Base-by-base conservation (phyloP, 2,888 invertebrate genomes). In the Temnothorax rugatulus region DNA sequence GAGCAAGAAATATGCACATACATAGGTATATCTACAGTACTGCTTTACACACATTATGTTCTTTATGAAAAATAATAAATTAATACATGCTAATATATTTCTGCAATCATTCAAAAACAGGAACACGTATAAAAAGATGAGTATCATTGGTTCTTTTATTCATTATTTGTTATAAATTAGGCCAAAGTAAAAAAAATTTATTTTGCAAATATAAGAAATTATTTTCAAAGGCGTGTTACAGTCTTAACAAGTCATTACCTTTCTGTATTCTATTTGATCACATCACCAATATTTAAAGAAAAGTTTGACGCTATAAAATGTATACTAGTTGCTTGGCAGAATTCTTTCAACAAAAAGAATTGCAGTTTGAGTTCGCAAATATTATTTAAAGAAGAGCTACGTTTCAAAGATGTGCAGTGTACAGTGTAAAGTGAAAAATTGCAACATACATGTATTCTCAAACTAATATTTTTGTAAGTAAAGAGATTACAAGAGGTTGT, bases 1-100 rank as follows among this genome's bases (percentile, higher is more conserved):
- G 61, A 75, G 61, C 47, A 75, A 34, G 21, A 50, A 47, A 75
- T 59, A 44, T 50, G 50, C 18, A 75, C 9, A 21, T 3, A 8
- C 29, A 74, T 1, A 29, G 29, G 4, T 29, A 15, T 44, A 61
- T 59, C 13, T 61, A 50, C 34, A 59, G 2, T 73, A 73, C 18
- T 57, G 3, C 11, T 41, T 59, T 52, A 71, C 8, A 21, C 52
- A 44, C 11, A 44, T 13, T 44, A 44, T 44, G 44, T 44, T 44
- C 13, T 44, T 44, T 13, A 44, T 44, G 4, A 13, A 44, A 44
- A 44, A 44, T 0, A 44, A 13, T 41, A 44, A 44, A 44, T 44
- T 13, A 4, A 44, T 44, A 44, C 44, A 44, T 44, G 8, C 11
- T 44, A 44, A 29, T 11, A 2, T 13, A 44, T 11, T 44, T 8